Evolutionary conservation across 2,113 vertebrate genomes (phyloP).

Genomic region (Cephalophus harveyi): DNA sequence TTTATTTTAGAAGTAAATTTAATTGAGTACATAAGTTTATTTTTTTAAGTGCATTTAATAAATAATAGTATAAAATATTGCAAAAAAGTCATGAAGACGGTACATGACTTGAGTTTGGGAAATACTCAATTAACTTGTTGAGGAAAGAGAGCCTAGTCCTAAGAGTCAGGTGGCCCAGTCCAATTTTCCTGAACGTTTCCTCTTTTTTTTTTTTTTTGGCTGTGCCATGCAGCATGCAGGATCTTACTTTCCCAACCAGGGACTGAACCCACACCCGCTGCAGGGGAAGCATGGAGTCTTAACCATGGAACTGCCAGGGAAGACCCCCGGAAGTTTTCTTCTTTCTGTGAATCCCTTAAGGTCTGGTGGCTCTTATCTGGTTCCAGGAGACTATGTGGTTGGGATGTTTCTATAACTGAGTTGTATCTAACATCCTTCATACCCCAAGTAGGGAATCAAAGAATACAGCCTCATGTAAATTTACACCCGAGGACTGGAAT

Average conservation of each 20-base stretch:
- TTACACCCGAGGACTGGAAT: background rate
- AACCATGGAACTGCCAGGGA: background rate
- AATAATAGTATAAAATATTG: background rate
- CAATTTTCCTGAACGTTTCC: background rate
- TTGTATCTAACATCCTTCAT: background rate
- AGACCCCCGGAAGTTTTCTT: background rate
- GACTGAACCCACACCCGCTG: background rate
- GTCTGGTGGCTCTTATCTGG: background rate
- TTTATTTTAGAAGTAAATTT: background rate
- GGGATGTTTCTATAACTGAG: background rate
- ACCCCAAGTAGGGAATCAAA: background rate
- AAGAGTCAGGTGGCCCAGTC: background rate
- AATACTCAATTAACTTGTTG: background rate
- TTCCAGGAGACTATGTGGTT: background rate
- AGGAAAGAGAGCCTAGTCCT: background rate
- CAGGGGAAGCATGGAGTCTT: background rate
- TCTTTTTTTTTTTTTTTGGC: background rate
- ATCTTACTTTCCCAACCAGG: background rate
- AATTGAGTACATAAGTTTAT: background rate
- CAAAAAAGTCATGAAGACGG: background rate
- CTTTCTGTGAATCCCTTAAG: background rate
- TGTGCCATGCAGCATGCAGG: rapidly evolving
- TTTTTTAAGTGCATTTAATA: background rate
- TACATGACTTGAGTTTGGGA: background rate
- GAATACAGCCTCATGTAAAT: background rate